phyloP scores from a whole-genome alignment of 92 coral and sea anemone species.

The Muricea muricata region DNA sequence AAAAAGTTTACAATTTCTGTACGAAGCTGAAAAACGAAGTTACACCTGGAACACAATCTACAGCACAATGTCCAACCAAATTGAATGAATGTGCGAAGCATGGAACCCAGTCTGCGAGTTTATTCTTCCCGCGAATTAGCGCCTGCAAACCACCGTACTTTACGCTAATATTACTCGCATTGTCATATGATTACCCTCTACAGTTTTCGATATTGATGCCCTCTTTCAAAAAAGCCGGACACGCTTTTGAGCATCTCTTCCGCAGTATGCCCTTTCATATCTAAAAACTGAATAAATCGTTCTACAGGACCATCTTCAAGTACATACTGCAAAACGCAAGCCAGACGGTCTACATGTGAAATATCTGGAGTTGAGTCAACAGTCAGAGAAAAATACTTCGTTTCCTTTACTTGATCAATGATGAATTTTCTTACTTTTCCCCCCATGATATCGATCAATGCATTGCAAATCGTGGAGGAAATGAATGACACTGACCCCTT shows the following conservation, averaged over 20 bases:
- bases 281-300: conserved; percentile 25
- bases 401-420: conserved; percentile 28
- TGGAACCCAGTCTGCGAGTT: not conserved
- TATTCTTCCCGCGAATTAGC: no score
- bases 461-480: conserved; percentile 17
- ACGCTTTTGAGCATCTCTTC: conserved; percentile 13
- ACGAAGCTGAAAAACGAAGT: no score
- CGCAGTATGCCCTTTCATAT: conserved; percentile 33
- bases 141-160: no score
- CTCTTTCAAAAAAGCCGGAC: conserved; percentile 1
- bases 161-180: no score
- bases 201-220: no score
- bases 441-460: conserved; percentile 18
- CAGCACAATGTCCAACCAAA: no score
- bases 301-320: not conserved
- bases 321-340: no score
- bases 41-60: no score
- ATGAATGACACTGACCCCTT: conserved; percentile 14
- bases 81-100: not conserved
- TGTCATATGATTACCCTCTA: no score
- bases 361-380: not conserved
- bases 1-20: no score
- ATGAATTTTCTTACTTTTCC: not conserved
- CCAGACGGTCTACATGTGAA: no score
- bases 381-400: conserved; percentile 37